phyloP scores from a whole-genome alignment of 2,888 invertebrate species.

The Thelaira solivaga region DNA sequence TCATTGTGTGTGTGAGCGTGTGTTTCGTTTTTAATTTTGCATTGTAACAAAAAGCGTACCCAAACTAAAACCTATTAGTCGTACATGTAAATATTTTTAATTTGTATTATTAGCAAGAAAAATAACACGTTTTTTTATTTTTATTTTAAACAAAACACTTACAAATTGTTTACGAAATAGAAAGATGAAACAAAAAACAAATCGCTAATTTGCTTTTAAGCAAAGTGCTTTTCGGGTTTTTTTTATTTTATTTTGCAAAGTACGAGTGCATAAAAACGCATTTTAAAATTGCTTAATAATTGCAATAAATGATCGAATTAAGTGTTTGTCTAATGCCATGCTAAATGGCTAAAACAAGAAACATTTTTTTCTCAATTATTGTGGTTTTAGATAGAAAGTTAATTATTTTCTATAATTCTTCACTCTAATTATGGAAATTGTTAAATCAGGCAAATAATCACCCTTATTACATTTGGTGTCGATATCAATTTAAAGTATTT shows the following conservation, averaged over 20 bases:
- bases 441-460: background rate
- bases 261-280: slow-evolving; percentile 44
- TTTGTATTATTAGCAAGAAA: slow-evolving; percentile 50
- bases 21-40: slow-evolving; percentile 4
- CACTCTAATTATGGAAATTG: slow-evolving; percentile 15
- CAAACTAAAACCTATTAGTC: slow-evolving; percentile 5
- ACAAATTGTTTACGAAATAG: slow-evolving; percentile 36
- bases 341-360: background rate
- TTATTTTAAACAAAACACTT: slow-evolving; percentile 18
- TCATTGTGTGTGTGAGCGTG: no score
- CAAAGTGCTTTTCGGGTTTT: slow-evolving; percentile 60
- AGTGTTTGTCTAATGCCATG: background rate
- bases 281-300: slow-evolving; percentile 60
- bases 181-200: background rate
- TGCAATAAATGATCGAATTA: slow-evolving; percentile 58
- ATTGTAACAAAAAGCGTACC: background rate
- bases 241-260: no score
- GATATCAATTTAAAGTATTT: no score
- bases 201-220: slow-evolving; percentile 48
- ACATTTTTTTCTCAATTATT: background rate
- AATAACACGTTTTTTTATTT: slow-evolving; percentile 27
- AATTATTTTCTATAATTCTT: slow-evolving; percentile 15
- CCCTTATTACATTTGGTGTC: no score
- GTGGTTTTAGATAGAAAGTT: slow-evolving; percentile 15
- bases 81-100: slow-evolving; percentile 50